These are phyloP conservation scores for Folsomia manolachei DNA, from an alignment of 2,888 invertebrate genomes.

Conservation along the genomic window DNA sequence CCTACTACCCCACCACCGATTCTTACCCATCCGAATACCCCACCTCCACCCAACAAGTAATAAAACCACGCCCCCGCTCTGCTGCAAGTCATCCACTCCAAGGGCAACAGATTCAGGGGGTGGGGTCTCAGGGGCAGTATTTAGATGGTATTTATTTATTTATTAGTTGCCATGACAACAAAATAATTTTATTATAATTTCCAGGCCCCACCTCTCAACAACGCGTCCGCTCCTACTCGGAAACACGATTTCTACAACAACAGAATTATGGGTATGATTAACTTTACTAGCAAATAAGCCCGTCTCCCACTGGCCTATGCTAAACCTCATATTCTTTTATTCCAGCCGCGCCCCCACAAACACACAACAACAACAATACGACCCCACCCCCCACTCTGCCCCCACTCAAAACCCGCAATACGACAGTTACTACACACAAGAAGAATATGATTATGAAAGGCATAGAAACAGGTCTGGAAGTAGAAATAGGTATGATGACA, in stretches of 20 bases:
- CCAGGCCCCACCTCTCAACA: slow-evolving; percentile 77
- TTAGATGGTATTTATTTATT: neutral
- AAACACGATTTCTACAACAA: slow-evolving; percentile 16
- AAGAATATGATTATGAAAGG: no score
- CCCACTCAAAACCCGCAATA: no score
- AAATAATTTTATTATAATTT: no score
- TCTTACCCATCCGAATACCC: slow-evolving; percentile 8
- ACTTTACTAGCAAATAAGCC: no score
- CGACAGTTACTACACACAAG: no score
- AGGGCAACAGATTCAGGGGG: neutral
- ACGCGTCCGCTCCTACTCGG: slow-evolving; percentile 1
- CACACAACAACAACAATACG: neutral
- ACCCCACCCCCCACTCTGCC: no score
- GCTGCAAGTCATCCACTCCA: slow-evolving; percentile 1
- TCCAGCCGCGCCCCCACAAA: no score
- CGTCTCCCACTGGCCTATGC: no score
- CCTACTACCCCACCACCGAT: slow-evolving; percentile 59
- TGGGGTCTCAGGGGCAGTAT: neutral
- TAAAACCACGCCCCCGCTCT: slow-evolving; percentile 14
- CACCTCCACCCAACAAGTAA: slow-evolving; percentile 52
- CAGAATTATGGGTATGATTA: slow-evolving; percentile 18
- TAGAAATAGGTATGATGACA: no score
- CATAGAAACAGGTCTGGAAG: no score
- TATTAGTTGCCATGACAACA: no score
- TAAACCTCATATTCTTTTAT: no score